A percentile compares a stretch with the other conserved stretches of the same genome.
These are phyloP conservation scores for Marasmarcha lunaedactyla DNA, from an alignment of 2,888 invertebrate species.

Conservation along the genomic window DNA sequence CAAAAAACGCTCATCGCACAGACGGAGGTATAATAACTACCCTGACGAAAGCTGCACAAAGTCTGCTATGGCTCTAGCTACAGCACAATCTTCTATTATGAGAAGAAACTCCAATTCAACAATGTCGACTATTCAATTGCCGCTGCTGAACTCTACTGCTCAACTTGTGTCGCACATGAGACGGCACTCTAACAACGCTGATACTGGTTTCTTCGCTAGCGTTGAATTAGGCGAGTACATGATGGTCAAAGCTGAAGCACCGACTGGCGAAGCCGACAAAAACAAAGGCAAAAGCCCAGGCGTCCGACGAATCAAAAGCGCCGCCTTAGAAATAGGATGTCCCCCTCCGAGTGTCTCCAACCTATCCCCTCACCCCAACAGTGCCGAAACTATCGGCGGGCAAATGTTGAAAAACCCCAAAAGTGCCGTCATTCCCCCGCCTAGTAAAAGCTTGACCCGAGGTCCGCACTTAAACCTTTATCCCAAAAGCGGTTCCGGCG, in stretches of 20 bases:
- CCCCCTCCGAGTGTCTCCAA: constrained; percentile 77
- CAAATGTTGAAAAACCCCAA: constrained; percentile 76
- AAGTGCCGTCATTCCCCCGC: constrained; percentile 74
- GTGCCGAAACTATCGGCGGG: constrained; percentile 81
- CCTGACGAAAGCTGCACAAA: constrained; percentile 61
- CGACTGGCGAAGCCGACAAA: constrained; percentile 48
- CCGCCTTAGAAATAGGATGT: constrained; percentile 78
- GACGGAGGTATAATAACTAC: constrained; percentile 52
- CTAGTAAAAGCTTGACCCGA: constrained; percentile 76
- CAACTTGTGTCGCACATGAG: constrained; percentile 65
- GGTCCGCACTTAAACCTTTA: constrained; percentile 79
- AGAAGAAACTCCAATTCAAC: constrained; percentile 72
- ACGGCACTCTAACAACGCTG: constrained; percentile 73
- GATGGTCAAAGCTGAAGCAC: constrained; percentile 63
- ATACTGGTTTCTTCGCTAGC: constrained; percentile 69
- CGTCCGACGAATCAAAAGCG: constrained; percentile 77
- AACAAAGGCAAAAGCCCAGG: constrained; percentile 71
- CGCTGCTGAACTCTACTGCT: constrained; percentile 58
- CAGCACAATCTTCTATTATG: constrained; percentile 60
- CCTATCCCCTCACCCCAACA: constrained; percentile 84
- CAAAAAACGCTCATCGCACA: constrained; percentile 46
- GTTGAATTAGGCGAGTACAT: constrained; percentile 65
- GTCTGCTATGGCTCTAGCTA: constrained; percentile 58
- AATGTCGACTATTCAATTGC: constrained; percentile 73
- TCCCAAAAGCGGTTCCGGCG: constrained; percentile 74